These are phyloP conservation scores for Ormia ochracea DNA, from an alignment of 2,888 invertebrate species.

Conservation along the genomic window DNA sequence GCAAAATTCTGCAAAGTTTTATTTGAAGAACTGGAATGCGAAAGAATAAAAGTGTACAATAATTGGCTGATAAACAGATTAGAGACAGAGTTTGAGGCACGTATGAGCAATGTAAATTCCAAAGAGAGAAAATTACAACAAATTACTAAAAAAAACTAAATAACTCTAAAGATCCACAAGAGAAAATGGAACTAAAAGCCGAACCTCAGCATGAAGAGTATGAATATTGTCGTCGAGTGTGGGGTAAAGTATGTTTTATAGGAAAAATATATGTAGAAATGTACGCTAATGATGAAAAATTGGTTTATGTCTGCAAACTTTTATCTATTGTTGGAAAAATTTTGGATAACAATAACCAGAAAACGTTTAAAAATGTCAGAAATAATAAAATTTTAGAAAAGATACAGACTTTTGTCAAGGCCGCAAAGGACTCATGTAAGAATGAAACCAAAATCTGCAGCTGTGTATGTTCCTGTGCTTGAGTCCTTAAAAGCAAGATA, in stretches of 20 bases:
- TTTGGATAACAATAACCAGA: conserved; percentile 65
- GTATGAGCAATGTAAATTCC: conserved; percentile 74
- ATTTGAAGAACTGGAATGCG: conserved; percentile 72
- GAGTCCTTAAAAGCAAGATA: no score
- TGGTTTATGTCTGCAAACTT: conserved; percentile 75
- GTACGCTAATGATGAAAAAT: conserved; percentile 73
- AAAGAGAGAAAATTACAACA: conserved; percentile 72
- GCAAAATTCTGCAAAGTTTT: conserved; percentile 74
- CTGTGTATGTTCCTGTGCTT: conserved; percentile 73
- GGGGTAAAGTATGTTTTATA: conserved; percentile 75
- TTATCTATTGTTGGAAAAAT: conserved; percentile 73
- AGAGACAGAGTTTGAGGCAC: conserved; percentile 73
- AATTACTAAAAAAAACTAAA: conserved; percentile 69
- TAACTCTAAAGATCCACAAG: conserved; percentile 67
- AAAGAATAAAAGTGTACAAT: conserved; percentile 69
- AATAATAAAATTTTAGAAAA: conserved; percentile 71
- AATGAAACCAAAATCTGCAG: conserved; percentile 68
- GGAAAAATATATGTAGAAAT: conserved; percentile 74
- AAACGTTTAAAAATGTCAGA: conserved; percentile 64
- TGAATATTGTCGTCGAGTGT: conserved; percentile 74
- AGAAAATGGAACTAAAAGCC: conserved; percentile 70
- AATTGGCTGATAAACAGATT: conserved; percentile 70
- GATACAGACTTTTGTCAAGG: conserved; percentile 69
- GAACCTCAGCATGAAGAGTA: conserved; percentile 74
- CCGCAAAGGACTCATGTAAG: conserved; percentile 50